Evolutionary conservation across 2,113 vertebrate species (phyloP).

Genomic region (Poeciliopsis prolifica): DNA sequence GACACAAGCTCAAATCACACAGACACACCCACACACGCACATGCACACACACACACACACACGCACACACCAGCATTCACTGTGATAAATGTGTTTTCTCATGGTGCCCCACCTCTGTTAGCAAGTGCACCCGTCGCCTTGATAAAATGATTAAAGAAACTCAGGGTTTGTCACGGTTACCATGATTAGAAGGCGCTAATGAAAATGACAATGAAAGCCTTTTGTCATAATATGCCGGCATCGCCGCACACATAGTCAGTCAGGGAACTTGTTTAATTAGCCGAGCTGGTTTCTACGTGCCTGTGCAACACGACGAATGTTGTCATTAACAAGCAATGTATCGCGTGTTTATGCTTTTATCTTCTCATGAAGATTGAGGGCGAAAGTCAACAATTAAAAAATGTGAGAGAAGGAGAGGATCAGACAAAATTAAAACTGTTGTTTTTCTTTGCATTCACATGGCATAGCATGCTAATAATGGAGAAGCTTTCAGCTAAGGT

Average conservation of each 20-base stretch:
- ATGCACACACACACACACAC: constrained; percentile 2
- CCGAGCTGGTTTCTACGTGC: constrained; percentile 38
- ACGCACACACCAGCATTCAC: neutral
- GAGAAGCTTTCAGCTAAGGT: neutral
- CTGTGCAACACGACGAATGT: constrained; percentile 41
- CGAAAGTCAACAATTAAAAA: constrained; percentile 7
- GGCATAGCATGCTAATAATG: neutral
- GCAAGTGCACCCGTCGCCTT: constrained; percentile 64
- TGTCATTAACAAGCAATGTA: constrained; percentile 50
- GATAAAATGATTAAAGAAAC: constrained; percentile 81
- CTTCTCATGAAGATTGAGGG: constrained; percentile 19
- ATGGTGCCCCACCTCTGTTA: constrained; percentile 75
- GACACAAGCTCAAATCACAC: constrained; percentile 23
- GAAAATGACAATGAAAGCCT: constrained; percentile 74
- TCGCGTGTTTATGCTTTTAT: constrained; percentile 60
- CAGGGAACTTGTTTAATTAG: constrained; percentile 67
- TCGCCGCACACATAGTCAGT: constrained; percentile 29
- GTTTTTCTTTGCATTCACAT: neutral
- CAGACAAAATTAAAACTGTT: neutral
- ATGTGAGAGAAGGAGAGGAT: neutral
- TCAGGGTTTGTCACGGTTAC: constrained; percentile 75
- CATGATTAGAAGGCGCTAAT: constrained; percentile 76
- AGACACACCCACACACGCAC: neutral
- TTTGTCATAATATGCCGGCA: constrained; percentile 47
- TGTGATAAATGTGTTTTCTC: constrained; percentile 75